Percentiles rank a stretch among this genome's conserved stretches.
These are phyloP conservation scores for Helicolenus hilgendorfi DNA, from an alignment of 2,797 vertebrate genomes.

Conservation along the genomic window DNA sequence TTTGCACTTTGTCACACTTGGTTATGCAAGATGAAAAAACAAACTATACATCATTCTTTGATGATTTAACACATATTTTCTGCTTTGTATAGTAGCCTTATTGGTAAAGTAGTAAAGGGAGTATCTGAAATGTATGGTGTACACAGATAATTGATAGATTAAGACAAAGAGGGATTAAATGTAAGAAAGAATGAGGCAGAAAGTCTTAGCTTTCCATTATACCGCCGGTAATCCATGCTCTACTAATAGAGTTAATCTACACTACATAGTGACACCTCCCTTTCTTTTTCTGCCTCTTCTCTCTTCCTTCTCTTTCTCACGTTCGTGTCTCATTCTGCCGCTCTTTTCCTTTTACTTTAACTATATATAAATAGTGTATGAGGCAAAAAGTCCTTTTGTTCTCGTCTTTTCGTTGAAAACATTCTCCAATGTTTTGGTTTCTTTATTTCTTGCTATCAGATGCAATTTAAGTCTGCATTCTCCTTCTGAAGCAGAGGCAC, in stretches of 20 bases:
- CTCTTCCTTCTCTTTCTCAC: neutral
- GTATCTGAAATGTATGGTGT: neutral
- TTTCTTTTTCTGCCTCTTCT: neutral
- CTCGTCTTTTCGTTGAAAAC: neutral
- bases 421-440: neutral
- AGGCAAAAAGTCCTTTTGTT: neutral
- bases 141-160: neutral
- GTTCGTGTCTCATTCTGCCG: neutral
- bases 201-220: neutral
- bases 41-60: too few species aligned
- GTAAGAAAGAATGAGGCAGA: neutral
- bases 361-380: neutral
- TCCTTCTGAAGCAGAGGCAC: neutral
- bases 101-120: neutral
- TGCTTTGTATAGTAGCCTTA: neutral
- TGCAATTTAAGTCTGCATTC: neutral
- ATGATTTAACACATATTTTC: too few species aligned
- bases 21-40: too few species aligned
- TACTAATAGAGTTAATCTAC: conserved; percentile 36
- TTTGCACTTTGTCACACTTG: neutral
- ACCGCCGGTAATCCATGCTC: neutral
- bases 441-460: neutral
- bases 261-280: conserved; percentile 15
- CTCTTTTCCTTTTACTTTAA: neutral
- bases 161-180: neutral